Evolutionary conservation across 2,797 vertebrate species (phyloP).

Genomic region (Pampus argenteus): DNA sequence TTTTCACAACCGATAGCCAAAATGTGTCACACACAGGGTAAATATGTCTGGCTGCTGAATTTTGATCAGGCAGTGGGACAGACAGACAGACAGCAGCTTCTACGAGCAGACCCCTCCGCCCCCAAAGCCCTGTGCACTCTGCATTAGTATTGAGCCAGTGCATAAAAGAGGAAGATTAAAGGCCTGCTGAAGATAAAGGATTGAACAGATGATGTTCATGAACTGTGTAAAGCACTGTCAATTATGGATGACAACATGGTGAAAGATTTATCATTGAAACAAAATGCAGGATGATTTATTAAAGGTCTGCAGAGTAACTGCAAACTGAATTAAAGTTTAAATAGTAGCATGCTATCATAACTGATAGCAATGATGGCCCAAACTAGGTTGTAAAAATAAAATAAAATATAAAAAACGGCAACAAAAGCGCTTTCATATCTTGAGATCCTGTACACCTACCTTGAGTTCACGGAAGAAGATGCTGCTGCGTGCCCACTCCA

Average conservation of each 20-base stretch:
- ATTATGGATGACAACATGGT: slow-evolving; percentile 52
- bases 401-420: neutral
- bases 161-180: slow-evolving; percentile 68
- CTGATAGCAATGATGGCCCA: neutral
- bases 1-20: slow-evolving; percentile 70
- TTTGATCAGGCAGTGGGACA: slow-evolving; percentile 68
- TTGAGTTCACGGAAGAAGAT: slow-evolving; percentile 99
- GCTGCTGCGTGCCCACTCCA: slow-evolving; percentile 99
- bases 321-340: slow-evolving; percentile 31
- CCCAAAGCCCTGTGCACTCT: slow-evolving; percentile 34
- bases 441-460: slow-evolving; percentile 81
- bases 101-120: slow-evolving; percentile 17
- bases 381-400: slow-evolving; percentile 5
- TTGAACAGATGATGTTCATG: slow-evolving; percentile 51
- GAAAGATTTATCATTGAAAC: slow-evolving; percentile 55
- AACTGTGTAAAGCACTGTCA: slow-evolving; percentile 57
- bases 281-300: slow-evolving; percentile 56
- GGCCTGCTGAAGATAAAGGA: slow-evolving; percentile 61
- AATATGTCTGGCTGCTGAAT: slow-evolving; percentile 67
- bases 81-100: slow-evolving; percentile 42
- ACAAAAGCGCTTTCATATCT: neutral
- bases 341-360: neutral
- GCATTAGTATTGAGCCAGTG: slow-evolving; percentile 63
- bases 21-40: slow-evolving; percentile 63
- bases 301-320: slow-evolving; percentile 21